phyloP scores from a whole-genome alignment of 1,140 invertebrate genomes.

The Hycleus cichorii region DNA sequence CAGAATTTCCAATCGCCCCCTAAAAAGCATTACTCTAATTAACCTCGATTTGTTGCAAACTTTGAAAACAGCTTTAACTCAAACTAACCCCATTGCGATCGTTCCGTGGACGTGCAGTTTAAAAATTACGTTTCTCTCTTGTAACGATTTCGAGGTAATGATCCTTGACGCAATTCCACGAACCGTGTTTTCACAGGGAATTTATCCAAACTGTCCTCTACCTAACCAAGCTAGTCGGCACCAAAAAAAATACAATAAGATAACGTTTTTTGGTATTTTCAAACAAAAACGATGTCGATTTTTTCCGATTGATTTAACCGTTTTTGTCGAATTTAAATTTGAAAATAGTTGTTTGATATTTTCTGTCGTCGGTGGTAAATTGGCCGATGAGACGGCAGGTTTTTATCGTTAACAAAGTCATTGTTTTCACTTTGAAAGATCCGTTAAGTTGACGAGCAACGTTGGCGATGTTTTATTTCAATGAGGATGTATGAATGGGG shows the following conservation, averaged over 20 bases:
- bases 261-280: no score
- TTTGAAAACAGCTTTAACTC: constrained; percentile 16
- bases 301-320: no score
- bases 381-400: no score
- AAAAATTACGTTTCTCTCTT: constrained; percentile 15
- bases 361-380: no score
- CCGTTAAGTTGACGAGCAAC: no score
- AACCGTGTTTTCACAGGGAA: neutral
- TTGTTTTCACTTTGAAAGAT: no score
- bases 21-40: constrained; percentile 9
- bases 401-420: no score
- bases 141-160: constrained; percentile 10
- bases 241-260: neutral
- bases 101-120: constrained; percentile 18
- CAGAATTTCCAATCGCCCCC: neutral
- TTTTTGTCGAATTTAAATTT: no score
- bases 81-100: constrained; percentile 14
- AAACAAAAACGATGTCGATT: no score
- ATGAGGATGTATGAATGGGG: no score
- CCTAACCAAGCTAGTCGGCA: neutral
- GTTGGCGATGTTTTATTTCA: no score
- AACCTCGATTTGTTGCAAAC: constrained; percentile 16
- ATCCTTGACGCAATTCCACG: constrained; percentile 8
- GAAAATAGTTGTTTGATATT: no score
- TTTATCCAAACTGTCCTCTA: neutral